Evolutionary conservation across 1,140 invertebrate species (phyloP), one percentile per base, ranked within the genome.

Genomic region (Ceratosolen fusciceps): DNA sequence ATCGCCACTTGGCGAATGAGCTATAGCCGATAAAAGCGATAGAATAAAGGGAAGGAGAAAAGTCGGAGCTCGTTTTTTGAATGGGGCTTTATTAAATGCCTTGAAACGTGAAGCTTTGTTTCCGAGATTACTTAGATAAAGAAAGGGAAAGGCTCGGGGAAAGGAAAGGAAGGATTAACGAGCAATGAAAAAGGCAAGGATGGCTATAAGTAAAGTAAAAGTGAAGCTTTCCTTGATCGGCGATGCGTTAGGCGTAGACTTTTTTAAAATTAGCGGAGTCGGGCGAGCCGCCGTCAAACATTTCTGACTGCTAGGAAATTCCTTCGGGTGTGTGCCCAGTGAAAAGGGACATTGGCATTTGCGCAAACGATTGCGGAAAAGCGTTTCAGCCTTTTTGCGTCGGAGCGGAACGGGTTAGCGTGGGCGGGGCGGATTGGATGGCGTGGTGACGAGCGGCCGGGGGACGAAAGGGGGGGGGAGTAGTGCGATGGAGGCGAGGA

Each of bases 221-320:
- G n/a, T 56, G 24, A 26, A 26, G 3, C 5, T n/a, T n/a, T n/a
- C n/a, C 54, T 56, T 56, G 54, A 56, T 56, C 24, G n/a, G 12
- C 24, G 54, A 56, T 56, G 54, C 54, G 54, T 56, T 56, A 56
- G n/a, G n/a, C n/a, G 54, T 56, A 56, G 26, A 21, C 54, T 56
- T 24, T 56, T 56, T 56, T 56, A 56, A 56, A 56, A 56, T 56
- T 56, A 56, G n/a, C 12, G 54, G 3, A 24, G 21, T 5, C 26
- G 54, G 12, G 54, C 5, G 54, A 56, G 24, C 54, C 7, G 3
- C 24, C 12, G 24, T 56, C 24, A 56, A 26, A 56, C 21, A 56
- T 56, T 56, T 56, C 54, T 56, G 54, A 26, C 24, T 24, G 54
- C 24, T 26, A 26, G 14, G 24, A 56, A 56, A 56, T 56, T 26